These are phyloP conservation scores for Stylophora pistillata DNA, from an alignment of 64 coral and sea anemone species.

Conservation along the genomic window DNA sequence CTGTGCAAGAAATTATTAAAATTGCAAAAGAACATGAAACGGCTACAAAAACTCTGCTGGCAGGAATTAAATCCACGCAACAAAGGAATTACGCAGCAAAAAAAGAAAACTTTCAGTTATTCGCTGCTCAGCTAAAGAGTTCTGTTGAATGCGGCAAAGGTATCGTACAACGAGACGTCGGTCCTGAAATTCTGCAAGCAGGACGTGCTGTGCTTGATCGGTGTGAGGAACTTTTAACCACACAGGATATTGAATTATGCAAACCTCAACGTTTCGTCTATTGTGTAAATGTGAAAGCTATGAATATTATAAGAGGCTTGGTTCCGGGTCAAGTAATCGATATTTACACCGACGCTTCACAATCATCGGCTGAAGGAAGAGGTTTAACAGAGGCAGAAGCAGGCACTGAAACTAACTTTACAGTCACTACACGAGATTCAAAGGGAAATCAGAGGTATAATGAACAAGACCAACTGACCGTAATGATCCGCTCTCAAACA, in stretches of 20 bases:
- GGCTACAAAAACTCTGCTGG: not conserved
- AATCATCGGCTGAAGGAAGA: not conserved
- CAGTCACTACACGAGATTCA: slow-evolving; percentile 14
- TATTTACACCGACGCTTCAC: not conserved
- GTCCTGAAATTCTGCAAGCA: slow-evolving; percentile 13
- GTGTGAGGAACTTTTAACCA: not conserved
- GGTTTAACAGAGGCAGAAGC: not conserved
- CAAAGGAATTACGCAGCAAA: not conserved
- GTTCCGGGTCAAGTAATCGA: not conserved
- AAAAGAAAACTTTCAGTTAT: not conserved
- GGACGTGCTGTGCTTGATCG: not conserved
- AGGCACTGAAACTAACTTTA: not conserved
- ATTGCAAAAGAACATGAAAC: not conserved
- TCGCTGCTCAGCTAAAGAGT: not conserved
- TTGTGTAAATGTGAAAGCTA: not conserved
- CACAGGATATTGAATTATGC: not conserved
- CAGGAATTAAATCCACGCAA: not conserved
- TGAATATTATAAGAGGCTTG: not conserved
- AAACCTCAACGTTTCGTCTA: not conserved
- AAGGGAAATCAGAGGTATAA: slow-evolving; percentile 7
- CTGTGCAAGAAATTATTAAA: not conserved
- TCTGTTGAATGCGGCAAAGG: not conserved
- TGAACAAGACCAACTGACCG: not conserved
- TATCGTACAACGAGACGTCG: slow-evolving; percentile 7
- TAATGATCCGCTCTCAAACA: not conserved